A percentile compares a stretch with the other conserved stretches of the same genome.
phyloP scores from a whole-genome alignment of 2,797 vertebrate species.

The Crotalus adamanteus region DNA sequence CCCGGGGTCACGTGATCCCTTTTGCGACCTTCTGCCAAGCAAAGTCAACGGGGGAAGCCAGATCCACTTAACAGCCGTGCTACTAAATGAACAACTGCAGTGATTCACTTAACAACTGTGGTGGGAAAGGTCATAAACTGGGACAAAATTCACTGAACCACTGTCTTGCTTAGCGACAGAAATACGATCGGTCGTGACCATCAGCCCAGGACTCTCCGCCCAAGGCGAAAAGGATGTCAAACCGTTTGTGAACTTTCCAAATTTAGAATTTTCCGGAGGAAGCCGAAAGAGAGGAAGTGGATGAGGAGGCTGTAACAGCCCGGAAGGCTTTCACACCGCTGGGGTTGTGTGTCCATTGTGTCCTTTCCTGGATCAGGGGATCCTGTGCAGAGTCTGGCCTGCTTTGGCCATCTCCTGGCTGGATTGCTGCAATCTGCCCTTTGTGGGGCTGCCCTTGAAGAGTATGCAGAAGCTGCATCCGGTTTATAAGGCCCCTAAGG shows the following conservation, averaged over 20 bases:
- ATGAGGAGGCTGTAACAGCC: not conserved
- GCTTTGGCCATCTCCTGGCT: not conserved
- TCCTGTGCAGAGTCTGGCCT: not conserved
- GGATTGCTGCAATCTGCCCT: not conserved
- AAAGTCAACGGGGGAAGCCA: no score
- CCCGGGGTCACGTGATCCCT: no score
- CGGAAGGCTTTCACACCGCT: not conserved
- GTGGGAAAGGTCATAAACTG: no score
- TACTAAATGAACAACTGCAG: no score
- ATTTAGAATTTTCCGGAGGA: not conserved
- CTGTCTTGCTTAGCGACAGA: no score
- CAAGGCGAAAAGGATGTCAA: not conserved
- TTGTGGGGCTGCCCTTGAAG: not conserved
- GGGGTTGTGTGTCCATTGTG: not conserved
- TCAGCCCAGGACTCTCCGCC: no score
- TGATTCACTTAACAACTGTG: no score
- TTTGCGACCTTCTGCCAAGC: no score
- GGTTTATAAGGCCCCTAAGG: not conserved
- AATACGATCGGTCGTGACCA: no score
- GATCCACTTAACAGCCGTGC: no score
- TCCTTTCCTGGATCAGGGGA: not conserved
- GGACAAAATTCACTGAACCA: no score
- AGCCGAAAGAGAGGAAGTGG: not conserved
- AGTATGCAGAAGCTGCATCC: not conserved
- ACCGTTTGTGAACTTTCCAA: not conserved